A percentile compares a stretch with the other conserved stretches of the same genome.
Evolutionary conservation across 2,797 vertebrate genomes (phyloP).

Genomic region (Sus cebifrons): DNA sequence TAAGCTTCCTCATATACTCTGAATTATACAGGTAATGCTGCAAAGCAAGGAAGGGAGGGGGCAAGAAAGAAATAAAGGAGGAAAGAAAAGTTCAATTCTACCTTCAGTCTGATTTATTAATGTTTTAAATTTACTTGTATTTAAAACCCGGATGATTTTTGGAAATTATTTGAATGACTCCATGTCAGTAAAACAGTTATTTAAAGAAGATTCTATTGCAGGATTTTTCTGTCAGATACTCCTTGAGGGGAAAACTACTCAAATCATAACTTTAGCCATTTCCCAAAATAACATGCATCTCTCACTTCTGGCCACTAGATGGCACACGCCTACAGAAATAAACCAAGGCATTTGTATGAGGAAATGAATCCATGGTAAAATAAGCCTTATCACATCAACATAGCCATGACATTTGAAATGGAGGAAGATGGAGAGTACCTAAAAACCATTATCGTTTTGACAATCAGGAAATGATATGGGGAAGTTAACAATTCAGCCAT

Average conservation of each 20-base stretch:
- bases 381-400: background rate
- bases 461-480: background rate
- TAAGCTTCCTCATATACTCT: background rate
- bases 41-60: too few species aligned
- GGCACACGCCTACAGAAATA: slow-evolving; percentile 18
- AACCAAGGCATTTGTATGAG: background rate
- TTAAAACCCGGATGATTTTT: background rate
- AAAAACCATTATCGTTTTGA: background rate
- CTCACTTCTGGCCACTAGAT: slow-evolving; percentile 68
- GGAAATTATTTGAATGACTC: background rate
- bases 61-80: background rate
- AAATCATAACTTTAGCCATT: background rate
- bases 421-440: background rate
- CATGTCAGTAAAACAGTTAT: background rate
- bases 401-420: background rate
- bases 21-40: background rate
- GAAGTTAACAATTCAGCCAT: background rate
- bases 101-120: background rate
- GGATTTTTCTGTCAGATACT: background rate
- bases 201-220: background rate
- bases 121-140: background rate
- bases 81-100: background rate
- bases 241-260: background rate
- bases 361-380: background rate
- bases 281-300: background rate